Evolutionary conservation across 2,888 invertebrate genomes (phyloP).

Genomic region (Nomada hirtipes): DNA sequence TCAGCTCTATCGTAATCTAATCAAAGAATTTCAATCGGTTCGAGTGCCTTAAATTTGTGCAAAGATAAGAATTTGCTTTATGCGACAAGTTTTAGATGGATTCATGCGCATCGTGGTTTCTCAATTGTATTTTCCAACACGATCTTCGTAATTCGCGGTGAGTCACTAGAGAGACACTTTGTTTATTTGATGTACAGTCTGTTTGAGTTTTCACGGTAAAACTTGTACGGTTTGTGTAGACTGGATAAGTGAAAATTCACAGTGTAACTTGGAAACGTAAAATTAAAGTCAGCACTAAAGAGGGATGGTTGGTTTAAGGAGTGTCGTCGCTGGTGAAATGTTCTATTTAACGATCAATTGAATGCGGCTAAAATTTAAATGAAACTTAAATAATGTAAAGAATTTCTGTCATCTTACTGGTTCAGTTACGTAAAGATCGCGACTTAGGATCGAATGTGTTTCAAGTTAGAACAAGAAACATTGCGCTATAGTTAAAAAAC

Average conservation of each 20-base stretch:
- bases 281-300: too few species aligned
- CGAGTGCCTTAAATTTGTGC: conserved; percentile 4
- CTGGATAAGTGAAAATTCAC: too few species aligned
- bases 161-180: conserved; percentile 8
- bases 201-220: too few species aligned
- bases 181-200: neutral
- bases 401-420: neutral
- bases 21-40: conserved; percentile 32
- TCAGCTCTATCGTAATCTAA: neutral
- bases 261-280: too few species aligned
- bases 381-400: too few species aligned
- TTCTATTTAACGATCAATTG: too few species aligned
- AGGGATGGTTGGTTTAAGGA: too few species aligned
- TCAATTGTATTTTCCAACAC: neutral
- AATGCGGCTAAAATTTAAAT: too few species aligned
- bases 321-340: too few species aligned
- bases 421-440: neutral
- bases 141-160: conserved; percentile 16
- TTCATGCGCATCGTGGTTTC: neutral
- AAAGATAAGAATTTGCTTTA: neutral
- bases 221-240: too few species aligned
- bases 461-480: neutral
- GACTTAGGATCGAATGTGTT: neutral
- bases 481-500: neutral
- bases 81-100: neutral